phyloP scores from a whole-genome alignment of 2,888 invertebrate genomes.

The Darwinula stevensoni region DNA sequence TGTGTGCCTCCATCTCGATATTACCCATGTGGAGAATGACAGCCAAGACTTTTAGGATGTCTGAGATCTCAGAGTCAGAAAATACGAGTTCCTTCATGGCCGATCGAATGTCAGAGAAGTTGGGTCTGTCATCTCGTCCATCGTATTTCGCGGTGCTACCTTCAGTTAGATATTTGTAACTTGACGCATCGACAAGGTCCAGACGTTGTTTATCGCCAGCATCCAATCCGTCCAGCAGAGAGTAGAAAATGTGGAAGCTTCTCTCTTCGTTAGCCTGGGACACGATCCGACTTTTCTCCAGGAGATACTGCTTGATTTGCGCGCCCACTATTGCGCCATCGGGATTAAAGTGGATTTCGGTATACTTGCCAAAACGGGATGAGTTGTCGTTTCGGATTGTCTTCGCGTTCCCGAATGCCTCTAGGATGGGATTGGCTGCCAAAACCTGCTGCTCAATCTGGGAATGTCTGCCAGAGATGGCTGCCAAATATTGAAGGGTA shows the following conservation, averaged over 20 bases:
- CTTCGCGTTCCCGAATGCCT: slow-evolving; percentile 98
- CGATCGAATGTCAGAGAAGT: slow-evolving; percentile 85
- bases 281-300: slow-evolving; percentile 92
- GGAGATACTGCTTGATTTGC: slow-evolving; percentile 88
- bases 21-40: slow-evolving; percentile 87
- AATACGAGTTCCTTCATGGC: slow-evolving; percentile 93
- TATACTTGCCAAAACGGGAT: slow-evolving; percentile 94
- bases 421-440: slow-evolving; percentile 87
- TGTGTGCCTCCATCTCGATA: slow-evolving; percentile 71
- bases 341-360: slow-evolving; percentile 88
- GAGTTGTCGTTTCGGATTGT: slow-evolving; percentile 97
- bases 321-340: slow-evolving; percentile 92
- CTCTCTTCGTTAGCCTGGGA: slow-evolving; percentile 82
- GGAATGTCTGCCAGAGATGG: slow-evolving; percentile 93
- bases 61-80: slow-evolving; percentile 83
- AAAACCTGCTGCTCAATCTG: slow-evolving; percentile 99
- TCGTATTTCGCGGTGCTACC: slow-evolving; percentile 77
- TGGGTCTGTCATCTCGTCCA: slow-evolving; percentile 80
- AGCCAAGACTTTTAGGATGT: slow-evolving; percentile 71
- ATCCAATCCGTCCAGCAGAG: slow-evolving; percentile 70
- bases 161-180: slow-evolving; percentile 67
- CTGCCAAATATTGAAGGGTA: slow-evolving; percentile 88
- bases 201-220: slow-evolving; percentile 67
- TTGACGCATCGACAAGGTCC: slow-evolving; percentile 56
- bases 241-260: slow-evolving; percentile 95